Percentiles rank a stretch among this genome's conserved stretches.
Conservation (phyloP, 2,888 invertebrate genomes). For the Dendrolimus houi region DNA sequence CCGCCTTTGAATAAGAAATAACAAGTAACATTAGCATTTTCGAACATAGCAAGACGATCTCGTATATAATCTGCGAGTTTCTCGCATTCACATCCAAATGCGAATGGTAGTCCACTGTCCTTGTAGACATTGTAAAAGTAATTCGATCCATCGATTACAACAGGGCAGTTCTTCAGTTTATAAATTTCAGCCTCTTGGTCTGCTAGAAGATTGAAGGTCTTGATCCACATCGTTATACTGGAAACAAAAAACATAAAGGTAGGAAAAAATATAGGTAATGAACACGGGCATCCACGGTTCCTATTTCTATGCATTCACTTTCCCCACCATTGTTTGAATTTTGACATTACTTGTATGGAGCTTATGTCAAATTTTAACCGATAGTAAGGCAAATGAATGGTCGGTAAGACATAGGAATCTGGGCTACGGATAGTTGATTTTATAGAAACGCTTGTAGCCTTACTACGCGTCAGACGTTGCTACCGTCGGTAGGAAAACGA, state of each 20-base stretch:
- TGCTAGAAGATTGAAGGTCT: not conserved
- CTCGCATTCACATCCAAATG: slow-evolving; percentile 31
- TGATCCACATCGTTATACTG: not conserved
- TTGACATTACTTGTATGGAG: too few relatives aligned
- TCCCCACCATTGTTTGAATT: too few relatives aligned
- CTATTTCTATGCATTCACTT: too few relatives aligned
- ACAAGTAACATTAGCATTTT: slow-evolving; percentile 28
- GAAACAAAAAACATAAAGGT: not conserved
- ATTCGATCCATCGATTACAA: slow-evolving; percentile 37
- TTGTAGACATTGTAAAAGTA: slow-evolving; percentile 23
- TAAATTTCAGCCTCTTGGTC: not conserved
- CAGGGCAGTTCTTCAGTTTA: slow-evolving; percentile 13
- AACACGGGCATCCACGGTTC: too few relatives aligned
- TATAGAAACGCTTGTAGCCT: too few relatives aligned
- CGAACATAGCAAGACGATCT: slow-evolving; percentile 21
- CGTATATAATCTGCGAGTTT: slow-evolving; percentile 23
- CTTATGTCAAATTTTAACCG: too few relatives aligned
- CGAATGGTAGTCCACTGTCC: slow-evolving; percentile 11
- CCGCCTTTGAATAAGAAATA: slow-evolving; percentile 36
- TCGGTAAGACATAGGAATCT: too few relatives aligned
- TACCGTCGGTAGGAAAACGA: too few relatives aligned
- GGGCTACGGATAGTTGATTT: too few relatives aligned
- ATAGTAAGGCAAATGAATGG: too few relatives aligned
- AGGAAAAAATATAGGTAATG: too few relatives aligned
- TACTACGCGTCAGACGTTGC: too few relatives aligned